Percentiles rank a stretch among this genome's conserved stretches.
These are phyloP conservation scores for Aphis gossypii DNA, from an alignment of 1,140 invertebrate genomes.

Conservation along the genomic window DNA sequence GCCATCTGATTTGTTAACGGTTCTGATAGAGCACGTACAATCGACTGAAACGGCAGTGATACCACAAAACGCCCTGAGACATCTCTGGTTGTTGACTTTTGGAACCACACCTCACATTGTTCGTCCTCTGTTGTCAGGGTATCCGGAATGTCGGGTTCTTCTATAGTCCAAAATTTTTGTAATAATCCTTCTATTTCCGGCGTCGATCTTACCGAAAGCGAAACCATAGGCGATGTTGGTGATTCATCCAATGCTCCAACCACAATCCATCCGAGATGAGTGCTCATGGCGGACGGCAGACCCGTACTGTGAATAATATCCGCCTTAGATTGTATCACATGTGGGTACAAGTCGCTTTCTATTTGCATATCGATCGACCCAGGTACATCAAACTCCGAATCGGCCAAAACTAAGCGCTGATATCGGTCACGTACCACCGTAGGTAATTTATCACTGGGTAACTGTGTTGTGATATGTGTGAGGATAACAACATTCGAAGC, in stretches of 20 bases:
- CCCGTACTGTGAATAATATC: background rate
- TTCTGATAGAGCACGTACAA: background rate
- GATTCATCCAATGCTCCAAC: background rate
- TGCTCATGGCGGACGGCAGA: background rate
- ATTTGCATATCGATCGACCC: constrained; percentile 18
- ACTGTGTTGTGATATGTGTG: background rate
- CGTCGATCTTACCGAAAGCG: background rate
- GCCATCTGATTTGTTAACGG: background rate
- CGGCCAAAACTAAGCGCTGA: background rate
- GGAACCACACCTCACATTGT: background rate
- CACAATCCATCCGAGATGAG: background rate
- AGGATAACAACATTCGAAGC: background rate
- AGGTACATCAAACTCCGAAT: background rate
- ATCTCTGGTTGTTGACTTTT: background rate
- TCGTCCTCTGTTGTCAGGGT: background rate
- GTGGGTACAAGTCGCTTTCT: constrained; percentile 25
- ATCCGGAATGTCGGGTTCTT: background rate
- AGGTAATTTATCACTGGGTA: constrained; percentile 2
- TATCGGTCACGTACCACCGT: background rate
- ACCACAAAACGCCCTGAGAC: background rate
- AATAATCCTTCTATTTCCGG: background rate
- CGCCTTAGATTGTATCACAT: background rate
- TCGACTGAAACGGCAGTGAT: background rate
- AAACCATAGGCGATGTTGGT: background rate
- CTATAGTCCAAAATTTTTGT: background rate